Evolutionary conservation across 1,140 invertebrate genomes (phyloP).

Genomic region (Listronotus bonariensis): DNA sequence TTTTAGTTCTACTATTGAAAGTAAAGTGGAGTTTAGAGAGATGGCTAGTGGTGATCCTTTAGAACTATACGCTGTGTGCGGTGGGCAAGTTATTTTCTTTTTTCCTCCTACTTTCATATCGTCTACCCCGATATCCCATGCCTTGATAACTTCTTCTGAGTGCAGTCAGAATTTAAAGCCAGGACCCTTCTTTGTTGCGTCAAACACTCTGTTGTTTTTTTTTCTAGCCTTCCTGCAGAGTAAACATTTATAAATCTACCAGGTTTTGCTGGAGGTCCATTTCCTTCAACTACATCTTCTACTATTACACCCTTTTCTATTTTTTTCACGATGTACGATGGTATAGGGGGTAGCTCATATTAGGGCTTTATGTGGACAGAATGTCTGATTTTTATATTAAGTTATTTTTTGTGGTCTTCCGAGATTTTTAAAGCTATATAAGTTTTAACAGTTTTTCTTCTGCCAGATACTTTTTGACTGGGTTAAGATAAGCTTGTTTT

Average conservation of each 20-base stretch:
- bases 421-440: no score
- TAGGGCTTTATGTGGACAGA: no score
- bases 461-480: no score
- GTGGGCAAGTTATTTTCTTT: slow-evolving; percentile 80
- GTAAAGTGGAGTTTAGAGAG: no score
- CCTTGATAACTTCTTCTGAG: slow-evolving; percentile 84
- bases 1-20: no score
- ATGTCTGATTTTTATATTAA: no score
- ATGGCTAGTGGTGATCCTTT: no score
- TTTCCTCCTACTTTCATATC: slow-evolving; percentile 95
- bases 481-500: no score
- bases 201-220: slow-evolving; percentile 85
- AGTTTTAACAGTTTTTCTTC: no score
- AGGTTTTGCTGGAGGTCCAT: slow-evolving; percentile 73
- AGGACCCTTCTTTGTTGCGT: slow-evolving; percentile 70
- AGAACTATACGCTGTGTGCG: slow-evolving; percentile 81
- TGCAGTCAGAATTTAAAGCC: slow-evolving; percentile 88
- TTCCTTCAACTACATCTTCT: slow-evolving; percentile 78
- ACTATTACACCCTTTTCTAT: slow-evolving; percentile 75
- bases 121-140: slow-evolving; percentile 85
- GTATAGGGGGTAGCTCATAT: no score
- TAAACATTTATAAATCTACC: slow-evolving; percentile 80
- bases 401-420: no score
- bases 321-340: no score
- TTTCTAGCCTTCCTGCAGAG: slow-evolving; percentile 76